Conservation (phyloP, 2,888 invertebrate genomes). For the Trisateles emortualis region DNA sequence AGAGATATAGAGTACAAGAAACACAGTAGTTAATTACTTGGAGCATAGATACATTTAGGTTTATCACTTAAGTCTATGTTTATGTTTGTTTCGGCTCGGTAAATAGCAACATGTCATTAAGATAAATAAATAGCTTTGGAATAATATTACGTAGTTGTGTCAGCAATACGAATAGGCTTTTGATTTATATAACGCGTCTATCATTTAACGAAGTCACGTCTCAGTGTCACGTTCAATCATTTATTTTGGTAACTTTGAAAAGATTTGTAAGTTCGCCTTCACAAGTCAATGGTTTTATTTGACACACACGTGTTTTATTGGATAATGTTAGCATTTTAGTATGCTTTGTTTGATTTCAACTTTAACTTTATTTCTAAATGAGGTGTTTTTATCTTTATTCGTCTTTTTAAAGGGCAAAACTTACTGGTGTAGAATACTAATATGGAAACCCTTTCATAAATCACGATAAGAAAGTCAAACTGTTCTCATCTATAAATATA, state of each 20-base stretch:
- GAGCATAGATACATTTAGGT: slow-evolving; percentile 9
- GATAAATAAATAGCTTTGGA: slow-evolving; percentile 1
- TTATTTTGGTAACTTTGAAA: slow-evolving; percentile 23
- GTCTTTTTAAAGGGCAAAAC: neutral
- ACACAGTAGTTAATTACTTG: slow-evolving; percentile 14
- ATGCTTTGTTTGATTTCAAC: neutral
- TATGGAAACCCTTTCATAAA: neutral
- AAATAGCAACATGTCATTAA: neutral
- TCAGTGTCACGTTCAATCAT: slow-evolving; percentile 22
- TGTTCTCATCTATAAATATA: too few relatives aligned
- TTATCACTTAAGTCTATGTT: slow-evolving; percentile 13
- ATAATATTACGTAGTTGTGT: slow-evolving; percentile 4
- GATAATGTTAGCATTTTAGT: neutral
- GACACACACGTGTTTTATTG: slow-evolving; percentile 19
- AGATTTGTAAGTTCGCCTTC: slow-evolving; percentile 24
- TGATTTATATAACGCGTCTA: slow-evolving; percentile 21
- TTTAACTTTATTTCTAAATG: neutral
- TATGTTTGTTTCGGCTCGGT: neutral
- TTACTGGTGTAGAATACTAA: neutral
- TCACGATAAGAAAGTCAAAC: too few relatives aligned
- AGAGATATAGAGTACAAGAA: slow-evolving; percentile 6
- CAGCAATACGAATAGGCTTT: slow-evolving; percentile 9
- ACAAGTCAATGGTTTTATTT: slow-evolving; percentile 18
- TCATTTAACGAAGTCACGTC: slow-evolving; percentile 31
- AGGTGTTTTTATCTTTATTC: neutral